Conservation (phyloP, 2,113 vertebrate species). For the Erythrocercus mccallii region DNA sequence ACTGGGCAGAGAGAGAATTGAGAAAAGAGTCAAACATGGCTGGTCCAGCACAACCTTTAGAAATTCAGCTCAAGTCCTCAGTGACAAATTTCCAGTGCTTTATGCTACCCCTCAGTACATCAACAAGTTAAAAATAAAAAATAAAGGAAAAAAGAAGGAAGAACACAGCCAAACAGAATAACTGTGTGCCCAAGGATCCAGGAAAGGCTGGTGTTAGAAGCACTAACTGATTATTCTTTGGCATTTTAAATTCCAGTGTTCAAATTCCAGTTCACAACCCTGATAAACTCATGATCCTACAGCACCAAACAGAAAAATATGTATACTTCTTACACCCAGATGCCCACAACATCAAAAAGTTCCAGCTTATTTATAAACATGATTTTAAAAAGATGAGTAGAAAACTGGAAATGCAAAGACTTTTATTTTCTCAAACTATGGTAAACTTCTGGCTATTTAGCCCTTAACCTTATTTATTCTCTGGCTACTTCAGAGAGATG, state of each 20-base stretch:
- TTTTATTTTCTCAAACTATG: background rate
- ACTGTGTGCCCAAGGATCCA: background rate
- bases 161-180: background rate
- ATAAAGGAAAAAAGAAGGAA: background rate
- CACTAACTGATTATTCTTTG: background rate
- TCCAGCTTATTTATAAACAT: background rate
- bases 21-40: background rate
- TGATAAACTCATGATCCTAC: background rate
- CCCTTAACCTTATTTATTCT: background rate
- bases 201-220: background rate
- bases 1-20: background rate
- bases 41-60: background rate
- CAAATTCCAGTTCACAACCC: background rate
- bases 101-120: background rate
- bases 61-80: background rate
- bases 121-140: background rate
- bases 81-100: background rate
- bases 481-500: background rate
- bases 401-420: background rate
- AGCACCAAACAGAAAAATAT: background rate
- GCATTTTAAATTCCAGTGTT: background rate
- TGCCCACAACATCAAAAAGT: background rate
- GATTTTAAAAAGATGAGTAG: background rate
- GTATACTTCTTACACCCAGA: background rate
- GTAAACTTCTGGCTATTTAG: background rate